Percentiles rank a stretch among this genome's conserved stretches.
Evolutionary conservation across 2,113 vertebrate genomes (phyloP).

Genomic region (Spermophilus dauricus): DNA sequence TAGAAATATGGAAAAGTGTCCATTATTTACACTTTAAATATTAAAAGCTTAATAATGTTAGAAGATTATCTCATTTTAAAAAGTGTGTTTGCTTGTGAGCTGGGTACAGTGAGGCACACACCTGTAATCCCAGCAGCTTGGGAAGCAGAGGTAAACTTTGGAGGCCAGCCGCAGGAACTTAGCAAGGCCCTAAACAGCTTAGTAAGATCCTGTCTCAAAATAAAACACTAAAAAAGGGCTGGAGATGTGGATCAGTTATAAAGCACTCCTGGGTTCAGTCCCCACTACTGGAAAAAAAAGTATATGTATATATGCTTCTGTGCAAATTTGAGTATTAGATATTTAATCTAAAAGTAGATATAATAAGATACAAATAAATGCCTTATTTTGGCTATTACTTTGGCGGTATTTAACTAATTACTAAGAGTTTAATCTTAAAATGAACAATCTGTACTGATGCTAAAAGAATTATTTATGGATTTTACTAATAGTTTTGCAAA

Average conservation of each 20-base stretch:
- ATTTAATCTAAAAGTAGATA: neutral
- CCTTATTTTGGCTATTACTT: neutral
- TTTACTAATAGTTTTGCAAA: conserved; percentile 44
- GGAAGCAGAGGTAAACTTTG: no score
- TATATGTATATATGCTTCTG: neutral
- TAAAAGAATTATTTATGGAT: neutral
- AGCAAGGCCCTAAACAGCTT: no score
- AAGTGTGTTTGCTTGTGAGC: neutral
- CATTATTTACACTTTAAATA: neutral
- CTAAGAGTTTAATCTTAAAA: neutral
- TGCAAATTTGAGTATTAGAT: neutral
- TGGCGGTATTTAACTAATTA: neutral
- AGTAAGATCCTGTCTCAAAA: no score
- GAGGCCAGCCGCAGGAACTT: no score
- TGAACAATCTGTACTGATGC: conserved; percentile 18
- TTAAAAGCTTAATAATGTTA: neutral
- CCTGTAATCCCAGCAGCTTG: no score
- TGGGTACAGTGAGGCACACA: no score
- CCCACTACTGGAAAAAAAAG: no score
- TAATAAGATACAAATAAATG: neutral
- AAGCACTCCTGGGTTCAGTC: no score
- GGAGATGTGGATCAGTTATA: no score
- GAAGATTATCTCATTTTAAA: neutral
- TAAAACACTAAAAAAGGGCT: no score
- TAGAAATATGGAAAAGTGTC: neutral